A percentile compares a stretch with the other conserved stretches of the same genome.
These are phyloP conservation scores for Oreochromis grahami DNA, from an alignment of 2,797 vertebrate genomes.

Conservation along the genomic window DNA sequence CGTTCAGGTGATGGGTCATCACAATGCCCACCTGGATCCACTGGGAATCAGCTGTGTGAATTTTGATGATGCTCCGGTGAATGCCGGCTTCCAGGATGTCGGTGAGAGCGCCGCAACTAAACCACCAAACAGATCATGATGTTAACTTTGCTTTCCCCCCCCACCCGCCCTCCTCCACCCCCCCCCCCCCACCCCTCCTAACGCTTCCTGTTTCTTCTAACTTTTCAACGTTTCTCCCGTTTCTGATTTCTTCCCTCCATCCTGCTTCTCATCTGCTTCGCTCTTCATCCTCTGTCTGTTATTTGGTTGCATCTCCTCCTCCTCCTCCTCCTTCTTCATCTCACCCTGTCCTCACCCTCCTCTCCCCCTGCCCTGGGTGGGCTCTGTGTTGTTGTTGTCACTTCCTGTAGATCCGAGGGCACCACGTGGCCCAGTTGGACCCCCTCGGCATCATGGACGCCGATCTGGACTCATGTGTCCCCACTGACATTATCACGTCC, in stretches of 20 bases:
- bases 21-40: conserved; percentile 94
- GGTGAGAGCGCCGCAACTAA: conserved; percentile 82
- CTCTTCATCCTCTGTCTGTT: neutral
- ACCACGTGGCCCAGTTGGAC: conserved; percentile 99
- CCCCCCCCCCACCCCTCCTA: neutral
- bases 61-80: conserved; percentile 95
- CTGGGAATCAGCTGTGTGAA: conserved; percentile 99
- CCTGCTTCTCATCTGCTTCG: conserved; percentile 16
- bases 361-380: conserved; percentile 47
- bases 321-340: neutral
- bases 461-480: conserved; percentile 97
- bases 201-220: conserved; percentile 1
- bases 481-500: conserved; percentile 97
- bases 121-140: neutral
- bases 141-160: neutral
- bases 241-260: neutral
- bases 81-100: conserved; percentile 87
- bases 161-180: neutral
- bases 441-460: conserved; percentile 99
- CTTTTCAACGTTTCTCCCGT: neutral
- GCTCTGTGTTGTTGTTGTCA: conserved; percentile 63
- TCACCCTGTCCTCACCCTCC: neutral
- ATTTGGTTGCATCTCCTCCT: neutral
- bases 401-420: conserved; percentile 94
- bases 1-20: conserved; percentile 92